Base-by-base conservation (phyloP, 2,797 vertebrate species). In the Lepus oiostolus region DNA sequence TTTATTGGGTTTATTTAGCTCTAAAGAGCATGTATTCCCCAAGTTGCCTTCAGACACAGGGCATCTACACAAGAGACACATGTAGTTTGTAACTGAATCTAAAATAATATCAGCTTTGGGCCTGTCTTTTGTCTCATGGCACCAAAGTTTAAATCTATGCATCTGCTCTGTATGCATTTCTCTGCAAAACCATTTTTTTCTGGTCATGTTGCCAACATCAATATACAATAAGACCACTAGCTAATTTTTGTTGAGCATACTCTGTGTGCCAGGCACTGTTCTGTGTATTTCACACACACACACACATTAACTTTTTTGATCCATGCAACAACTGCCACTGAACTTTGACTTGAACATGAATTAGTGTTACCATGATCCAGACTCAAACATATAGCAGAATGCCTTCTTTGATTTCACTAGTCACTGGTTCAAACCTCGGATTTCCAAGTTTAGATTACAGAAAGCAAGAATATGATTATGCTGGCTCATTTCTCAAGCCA, bases 1-100 rank as follows among this genome's bases (percentile, higher is more conserved):
- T 35, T 75, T 54, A 14, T 87, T 65, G 32, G 19, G 28, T 79
- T 96, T 90, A 76, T 65, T 89, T 93, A 88, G 38, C 52, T 89
- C 2, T 79, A 77, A 84, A 81, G 47, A 93, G 83, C 7, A 87
- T 80, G 28, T 80, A 62, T 95, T n/a, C 84, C 62, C 62, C 32
- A 68, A 30, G 32, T 80, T 80, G 58, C 71, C 16, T 70, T 72
- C 79, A 76, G 26, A 50, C 30, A 81, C 47, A 79, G 50, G 24
- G 9, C 22, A 47, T 80, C 62, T 65, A 16, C 62, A 26, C 22
- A 63, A 79, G 58, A 35, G 14, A 75, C 13, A 28, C 21, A 72
- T 58, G 84, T 38, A 47, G n/a, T 94, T 60, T 79, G 50, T 68
- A 85, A 82, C 2, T 22, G 52, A 86, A 93, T 74, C 38, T 82